Percentiles rank a stretch among this genome's conserved stretches.
Evolutionary conservation across 1,140 invertebrate species (phyloP).

Genomic region (Diploscapter pachys): DNA sequence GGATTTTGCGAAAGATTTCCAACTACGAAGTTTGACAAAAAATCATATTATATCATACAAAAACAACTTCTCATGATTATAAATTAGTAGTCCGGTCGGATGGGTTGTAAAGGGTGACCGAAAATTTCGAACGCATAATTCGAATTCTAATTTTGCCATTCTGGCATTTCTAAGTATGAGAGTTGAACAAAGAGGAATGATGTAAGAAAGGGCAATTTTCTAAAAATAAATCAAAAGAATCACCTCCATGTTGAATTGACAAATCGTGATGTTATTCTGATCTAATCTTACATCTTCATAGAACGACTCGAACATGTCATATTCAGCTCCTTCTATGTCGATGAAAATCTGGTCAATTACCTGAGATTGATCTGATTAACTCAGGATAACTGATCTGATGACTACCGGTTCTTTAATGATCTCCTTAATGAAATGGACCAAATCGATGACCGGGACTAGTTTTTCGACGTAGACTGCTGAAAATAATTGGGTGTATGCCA

Average conservation of each 20-base stretch:
- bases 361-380: not conserved
- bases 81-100: too few relatives aligned
- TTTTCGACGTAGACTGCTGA: not conserved
- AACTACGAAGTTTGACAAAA: too few relatives aligned
- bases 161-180: too few relatives aligned
- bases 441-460: not conserved
- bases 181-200: too few relatives aligned
- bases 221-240: too few relatives aligned
- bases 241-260: constrained; percentile 1
- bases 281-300: not conserved
- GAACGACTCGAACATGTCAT: not conserved
- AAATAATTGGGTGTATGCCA: not conserved
- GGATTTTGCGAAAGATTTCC: too few relatives aligned
- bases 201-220: too few relatives aligned
- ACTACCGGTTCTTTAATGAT: not conserved
- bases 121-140: too few relatives aligned
- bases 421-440: not conserved
- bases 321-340: constrained; percentile 1
- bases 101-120: too few relatives aligned
- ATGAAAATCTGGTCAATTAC: not conserved
- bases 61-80: too few relatives aligned
- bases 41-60: too few relatives aligned
- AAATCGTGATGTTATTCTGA: not conserved
- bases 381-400: not conserved
- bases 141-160: too few relatives aligned